Evolutionary conservation across 2,113 vertebrate species (phyloP).

Genomic region (Lamprologus callipterus): DNA sequence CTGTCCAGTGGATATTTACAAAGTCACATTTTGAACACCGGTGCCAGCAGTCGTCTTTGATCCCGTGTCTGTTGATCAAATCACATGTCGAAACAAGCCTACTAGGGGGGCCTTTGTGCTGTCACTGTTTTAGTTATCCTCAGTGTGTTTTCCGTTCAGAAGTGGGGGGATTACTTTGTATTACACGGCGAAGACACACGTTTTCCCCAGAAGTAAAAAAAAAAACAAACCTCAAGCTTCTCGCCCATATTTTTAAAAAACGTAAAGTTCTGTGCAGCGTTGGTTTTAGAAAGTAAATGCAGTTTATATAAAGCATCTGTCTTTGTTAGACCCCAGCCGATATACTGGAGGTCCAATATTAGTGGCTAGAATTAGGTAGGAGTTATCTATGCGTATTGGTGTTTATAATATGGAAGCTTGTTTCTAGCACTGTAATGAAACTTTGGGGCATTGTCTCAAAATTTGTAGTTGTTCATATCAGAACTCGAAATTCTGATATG

Average conservation of each 20-base stretch:
- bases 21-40: constrained; percentile 5
- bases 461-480: background rate
- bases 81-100: background rate
- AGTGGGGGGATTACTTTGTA: background rate
- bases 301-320: background rate
- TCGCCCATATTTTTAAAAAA: background rate
- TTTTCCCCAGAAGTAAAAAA: background rate
- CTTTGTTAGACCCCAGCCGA: background rate
- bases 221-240: accelerated
- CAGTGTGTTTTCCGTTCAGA: background rate
- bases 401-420: background rate
- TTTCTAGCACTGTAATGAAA: background rate
- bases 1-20: background rate
- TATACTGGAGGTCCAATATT: background rate
- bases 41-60: background rate
- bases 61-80: background rate
- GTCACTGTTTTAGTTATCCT: background rate
- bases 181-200: background rate
- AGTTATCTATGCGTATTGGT: background rate
- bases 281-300: background rate
- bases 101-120: background rate
- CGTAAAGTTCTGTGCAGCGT: background rate
- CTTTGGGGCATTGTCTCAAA: background rate
- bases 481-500: background rate
- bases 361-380: background rate